Percentiles rank a stretch among this genome's conserved stretches.
Evolutionary conservation across 2,113 vertebrate species (phyloP).

Genomic region (Heptranchias perlo): DNA sequence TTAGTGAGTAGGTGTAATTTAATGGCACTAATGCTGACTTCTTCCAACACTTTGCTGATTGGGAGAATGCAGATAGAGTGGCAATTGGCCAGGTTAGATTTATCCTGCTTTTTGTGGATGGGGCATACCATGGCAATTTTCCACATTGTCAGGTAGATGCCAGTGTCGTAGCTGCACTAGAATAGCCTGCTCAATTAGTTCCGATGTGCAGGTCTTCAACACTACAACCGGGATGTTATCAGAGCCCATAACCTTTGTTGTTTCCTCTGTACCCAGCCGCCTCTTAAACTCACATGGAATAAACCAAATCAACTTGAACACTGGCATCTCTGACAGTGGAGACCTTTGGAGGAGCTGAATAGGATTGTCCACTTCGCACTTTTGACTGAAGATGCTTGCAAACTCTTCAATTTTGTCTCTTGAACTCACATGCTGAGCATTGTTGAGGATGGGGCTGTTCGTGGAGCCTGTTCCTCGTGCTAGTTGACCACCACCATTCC

Average conservation of each 20-base stretch:
- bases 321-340: neutral
- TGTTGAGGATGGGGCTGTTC: neutral
- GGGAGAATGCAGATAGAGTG: neutral
- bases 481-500: neutral
- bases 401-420: neutral
- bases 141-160: neutral
- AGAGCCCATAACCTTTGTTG: neutral
- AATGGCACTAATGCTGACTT: neutral
- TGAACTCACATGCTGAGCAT: neutral
- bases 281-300: neutral
- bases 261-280: neutral
- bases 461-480: neutral
- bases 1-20: neutral
- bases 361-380: neutral
- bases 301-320: neutral
- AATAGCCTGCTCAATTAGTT: neutral
- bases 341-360: neutral
- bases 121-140: neutral
- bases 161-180: neutral
- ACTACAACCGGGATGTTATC: neutral
- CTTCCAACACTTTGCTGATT: neutral
- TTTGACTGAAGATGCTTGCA: neutral
- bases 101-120: neutral
- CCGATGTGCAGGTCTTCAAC: neutral
- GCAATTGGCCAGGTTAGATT: neutral